phyloP scores from a whole-genome alignment of 2,888 invertebrate species.

The Agelastica alni region DNA sequence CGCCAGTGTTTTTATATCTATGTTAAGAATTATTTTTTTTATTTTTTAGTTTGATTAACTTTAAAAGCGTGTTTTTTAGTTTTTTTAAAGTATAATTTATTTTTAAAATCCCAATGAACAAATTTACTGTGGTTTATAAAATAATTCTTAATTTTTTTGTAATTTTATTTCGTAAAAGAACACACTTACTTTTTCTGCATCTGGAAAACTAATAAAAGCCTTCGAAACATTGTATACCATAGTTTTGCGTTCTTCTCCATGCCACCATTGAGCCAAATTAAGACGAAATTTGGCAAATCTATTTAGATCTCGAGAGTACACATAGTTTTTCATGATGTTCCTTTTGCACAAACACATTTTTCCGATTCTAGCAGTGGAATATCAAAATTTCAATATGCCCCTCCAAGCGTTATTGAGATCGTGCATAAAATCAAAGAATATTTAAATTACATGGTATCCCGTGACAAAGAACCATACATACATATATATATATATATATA shows the following conservation, averaged over 20 bases:
- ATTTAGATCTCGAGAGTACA: slow-evolving; percentile 25
- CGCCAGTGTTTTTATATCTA: no score
- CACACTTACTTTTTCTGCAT: slow-evolving; percentile 41
- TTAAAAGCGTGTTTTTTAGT: no score
- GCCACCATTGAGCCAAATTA: slow-evolving; percentile 42
- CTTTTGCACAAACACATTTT: slow-evolving; percentile 28
- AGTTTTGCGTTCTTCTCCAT: slow-evolving; percentile 46
- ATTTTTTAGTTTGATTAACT: no score
- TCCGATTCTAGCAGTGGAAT: neutral
- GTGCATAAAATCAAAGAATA: no score
- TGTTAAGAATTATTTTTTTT: no score
- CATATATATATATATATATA: no score
- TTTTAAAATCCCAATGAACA: neutral
- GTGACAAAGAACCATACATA: no score
- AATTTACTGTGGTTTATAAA: neutral
- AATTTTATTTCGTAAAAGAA: no score
- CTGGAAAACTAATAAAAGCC: slow-evolving; percentile 45
- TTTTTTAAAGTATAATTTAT: no score
- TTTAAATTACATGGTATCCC: no score
- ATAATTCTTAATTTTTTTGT: neutral
- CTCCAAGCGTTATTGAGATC: no score
- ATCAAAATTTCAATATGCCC: no score
- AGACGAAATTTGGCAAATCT: slow-evolving; percentile 35
- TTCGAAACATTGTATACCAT: slow-evolving; percentile 46
- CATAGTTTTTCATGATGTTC: slow-evolving; percentile 20